phyloP scores from a whole-genome alignment of 1,140 invertebrate species.

The Drosophila malerkotliana region DNA sequence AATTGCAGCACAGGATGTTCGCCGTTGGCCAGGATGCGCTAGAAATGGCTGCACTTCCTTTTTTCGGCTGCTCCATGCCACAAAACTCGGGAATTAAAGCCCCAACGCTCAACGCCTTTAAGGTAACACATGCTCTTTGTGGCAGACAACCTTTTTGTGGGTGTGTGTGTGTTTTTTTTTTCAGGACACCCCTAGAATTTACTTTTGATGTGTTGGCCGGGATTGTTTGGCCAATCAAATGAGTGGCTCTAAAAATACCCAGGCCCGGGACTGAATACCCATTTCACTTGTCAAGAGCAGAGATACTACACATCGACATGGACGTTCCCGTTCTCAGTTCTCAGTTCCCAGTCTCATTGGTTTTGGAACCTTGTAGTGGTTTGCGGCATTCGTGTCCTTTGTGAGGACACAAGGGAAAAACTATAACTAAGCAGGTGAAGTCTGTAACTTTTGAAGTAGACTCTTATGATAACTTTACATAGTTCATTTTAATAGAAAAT shows the following conservation, averaged over 20 bases:
- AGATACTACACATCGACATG: conserved; percentile 27
- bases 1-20: conserved; percentile 63
- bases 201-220: conserved; percentile 38
- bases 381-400: conserved; percentile 32
- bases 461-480: neutral
- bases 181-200: conserved; percentile 20
- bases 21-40: conserved; percentile 68
- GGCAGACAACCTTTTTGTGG: neutral
- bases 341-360: neutral
- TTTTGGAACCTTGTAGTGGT: neutral
- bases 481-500: no score
- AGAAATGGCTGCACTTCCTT: conserved; percentile 75
- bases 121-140: conserved; percentile 3
- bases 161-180: neutral
- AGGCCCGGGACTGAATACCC: conserved; percentile 30
- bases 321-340: neutral
- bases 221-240: conserved; percentile 41
- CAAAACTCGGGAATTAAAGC: conserved; percentile 21
- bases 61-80: conserved; percentile 29
- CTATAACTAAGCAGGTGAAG: neutral
- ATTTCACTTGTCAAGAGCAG: conserved; percentile 60
- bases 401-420: conserved; percentile 18
- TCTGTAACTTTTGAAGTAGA: neutral
- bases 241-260: conserved; percentile 47
- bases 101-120: neutral